Conservation (phyloP, 92 coral and sea anemone genomes). For the Porites divaricata region DNA sequence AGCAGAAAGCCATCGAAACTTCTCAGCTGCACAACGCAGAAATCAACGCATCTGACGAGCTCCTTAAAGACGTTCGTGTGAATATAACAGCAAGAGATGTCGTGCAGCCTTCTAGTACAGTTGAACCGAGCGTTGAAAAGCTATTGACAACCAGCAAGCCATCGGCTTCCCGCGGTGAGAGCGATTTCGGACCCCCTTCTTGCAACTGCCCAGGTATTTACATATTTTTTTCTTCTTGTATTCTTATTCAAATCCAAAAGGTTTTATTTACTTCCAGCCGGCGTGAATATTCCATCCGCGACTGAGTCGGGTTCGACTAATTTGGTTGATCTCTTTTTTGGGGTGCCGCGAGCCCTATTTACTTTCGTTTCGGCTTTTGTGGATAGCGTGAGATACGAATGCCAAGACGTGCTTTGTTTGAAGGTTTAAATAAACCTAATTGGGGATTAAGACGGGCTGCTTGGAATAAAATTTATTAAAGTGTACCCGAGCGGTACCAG, state of each 20-base stretch:
- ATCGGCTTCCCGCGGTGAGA: constrained; percentile 76
- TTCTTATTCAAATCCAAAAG: constrained; percentile 65
- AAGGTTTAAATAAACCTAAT: constrained; percentile 88
- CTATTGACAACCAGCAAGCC: constrained; percentile 55
- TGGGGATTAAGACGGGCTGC: constrained; percentile 87
- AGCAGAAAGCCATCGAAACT: constrained; percentile 30
- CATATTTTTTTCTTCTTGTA: constrained; percentile 61
- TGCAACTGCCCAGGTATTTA: constrained; percentile 93
- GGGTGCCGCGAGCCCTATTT: constrained; percentile 39
- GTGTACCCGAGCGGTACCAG: constrained; percentile 52
- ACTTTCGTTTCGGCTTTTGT: constrained; percentile 44
- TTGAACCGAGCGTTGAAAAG: constrained; percentile 43
- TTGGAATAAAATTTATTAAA: constrained; percentile 76
- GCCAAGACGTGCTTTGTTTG: constrained; percentile 76
- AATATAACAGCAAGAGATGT: constrained; percentile 43
- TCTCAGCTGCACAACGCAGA: constrained; percentile 43
- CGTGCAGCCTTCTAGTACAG: constrained; percentile 16
- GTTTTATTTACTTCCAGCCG: constrained; percentile 42
- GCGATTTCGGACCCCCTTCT: constrained; percentile 76
- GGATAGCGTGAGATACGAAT: constrained; percentile 85
- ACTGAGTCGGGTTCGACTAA: constrained; percentile 19
- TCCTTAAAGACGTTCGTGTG: constrained; percentile 32
- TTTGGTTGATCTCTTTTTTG: constrained; percentile 35
- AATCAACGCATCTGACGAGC: constrained; percentile 33
- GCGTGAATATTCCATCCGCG: constrained; percentile 32